Evolutionary conservation across 2,888 invertebrate species (phyloP).

Genomic region (Tetanocera ferruginea): DNA sequence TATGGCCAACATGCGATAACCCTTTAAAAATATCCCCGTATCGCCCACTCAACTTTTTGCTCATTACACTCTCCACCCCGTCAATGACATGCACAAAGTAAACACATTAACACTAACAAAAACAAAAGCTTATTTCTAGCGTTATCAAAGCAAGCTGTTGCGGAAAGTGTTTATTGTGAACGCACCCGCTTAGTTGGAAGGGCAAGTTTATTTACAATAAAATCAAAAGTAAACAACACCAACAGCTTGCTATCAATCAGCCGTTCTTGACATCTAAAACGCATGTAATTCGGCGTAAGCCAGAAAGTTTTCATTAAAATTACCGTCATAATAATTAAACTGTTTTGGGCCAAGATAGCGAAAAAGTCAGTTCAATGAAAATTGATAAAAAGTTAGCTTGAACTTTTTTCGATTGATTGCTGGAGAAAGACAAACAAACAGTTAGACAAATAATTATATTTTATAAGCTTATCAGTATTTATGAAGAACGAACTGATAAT

Average conservation of each 20-base stretch:
- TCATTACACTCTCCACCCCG: too few relatives aligned
- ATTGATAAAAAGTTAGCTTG: too few relatives aligned
- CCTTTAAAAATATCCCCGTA: not conserved
- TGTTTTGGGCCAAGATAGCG: not conserved
- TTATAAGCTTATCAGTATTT: not conserved
- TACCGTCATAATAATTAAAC: not conserved
- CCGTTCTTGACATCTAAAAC: not conserved
- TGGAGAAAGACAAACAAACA: too few relatives aligned
- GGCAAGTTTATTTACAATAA: too few relatives aligned
- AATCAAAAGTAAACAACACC: too few relatives aligned
- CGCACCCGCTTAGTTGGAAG: too few relatives aligned
- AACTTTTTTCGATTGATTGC: too few relatives aligned
- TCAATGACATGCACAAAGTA: too few relatives aligned
- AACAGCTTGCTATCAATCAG: too few relatives aligned
- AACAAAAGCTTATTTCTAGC: not conserved
- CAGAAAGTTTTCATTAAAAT: not conserved
- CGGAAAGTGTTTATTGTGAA: too few relatives aligned
- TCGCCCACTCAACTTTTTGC: not conserved
- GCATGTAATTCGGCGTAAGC: not conserved
- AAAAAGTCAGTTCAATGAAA: too few relatives aligned
- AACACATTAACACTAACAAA: not conserved
- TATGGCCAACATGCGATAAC: conserved; percentile 21
- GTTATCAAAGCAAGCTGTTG: not conserved
- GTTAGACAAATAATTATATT: not conserved
- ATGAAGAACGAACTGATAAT: too few relatives aligned